Conservation (phyloP, 2,888 invertebrate species). For the Limnephilus auricula region DNA sequence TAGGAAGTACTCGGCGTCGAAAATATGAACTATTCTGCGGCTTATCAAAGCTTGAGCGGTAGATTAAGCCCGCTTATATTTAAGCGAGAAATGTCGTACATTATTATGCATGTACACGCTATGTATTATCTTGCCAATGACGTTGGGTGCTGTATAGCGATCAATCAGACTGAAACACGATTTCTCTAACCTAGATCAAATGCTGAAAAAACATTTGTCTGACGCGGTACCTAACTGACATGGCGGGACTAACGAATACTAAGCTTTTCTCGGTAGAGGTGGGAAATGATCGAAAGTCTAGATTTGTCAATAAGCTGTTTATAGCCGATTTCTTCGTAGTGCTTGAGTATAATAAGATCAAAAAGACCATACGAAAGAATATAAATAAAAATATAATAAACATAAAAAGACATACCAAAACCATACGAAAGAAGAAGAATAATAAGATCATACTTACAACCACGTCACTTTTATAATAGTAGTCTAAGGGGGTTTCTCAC, state of each 20-base stretch:
- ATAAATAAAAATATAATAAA: too few species aligned
- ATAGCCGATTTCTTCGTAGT: neutral
- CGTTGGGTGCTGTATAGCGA: neutral
- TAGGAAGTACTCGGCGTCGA: too few species aligned
- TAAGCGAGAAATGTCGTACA: too few species aligned
- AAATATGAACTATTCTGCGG: too few species aligned
- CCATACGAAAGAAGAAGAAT: too few species aligned
- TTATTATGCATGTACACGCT: too few species aligned
- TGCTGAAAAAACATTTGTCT: conserved; percentile 1
- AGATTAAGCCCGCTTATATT: too few species aligned
- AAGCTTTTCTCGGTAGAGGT: neutral
- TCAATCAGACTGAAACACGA: conserved; percentile 14
- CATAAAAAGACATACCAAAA: too few species aligned
- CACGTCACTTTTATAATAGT: neutral
- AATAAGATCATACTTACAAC: too few species aligned
- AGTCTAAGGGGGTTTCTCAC: too few species aligned
- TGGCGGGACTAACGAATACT: neutral
- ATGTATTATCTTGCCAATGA: neutral
- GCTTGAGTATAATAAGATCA: neutral
- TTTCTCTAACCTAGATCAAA: neutral
- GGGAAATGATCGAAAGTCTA: neutral
- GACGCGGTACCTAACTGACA: neutral
- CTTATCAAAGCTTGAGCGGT: too few species aligned
- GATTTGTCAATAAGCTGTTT: neutral
- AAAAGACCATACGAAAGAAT: too few species aligned